Base-by-base conservation (phyloP, 2,888 invertebrate species). In the Colletes collaris region DNA sequence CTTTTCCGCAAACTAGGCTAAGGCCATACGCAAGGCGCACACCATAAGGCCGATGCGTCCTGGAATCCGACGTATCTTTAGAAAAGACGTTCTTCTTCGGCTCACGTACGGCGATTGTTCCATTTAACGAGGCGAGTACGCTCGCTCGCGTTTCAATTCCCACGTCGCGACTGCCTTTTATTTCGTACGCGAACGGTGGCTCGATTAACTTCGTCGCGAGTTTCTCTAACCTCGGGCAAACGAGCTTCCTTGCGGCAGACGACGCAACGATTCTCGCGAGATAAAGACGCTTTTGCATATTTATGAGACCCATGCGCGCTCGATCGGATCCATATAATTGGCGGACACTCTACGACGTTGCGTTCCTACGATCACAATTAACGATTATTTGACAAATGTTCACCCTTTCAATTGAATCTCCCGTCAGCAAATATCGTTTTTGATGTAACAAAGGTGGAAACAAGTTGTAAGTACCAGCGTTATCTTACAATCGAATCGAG, bases 1-100 rank as follows among this genome's bases (percentile, higher is more conserved):
- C 73, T 82, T 81, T 82, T 65, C 78, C 68, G 62, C 78, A 81
- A 27, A 82, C 81, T 82, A 81, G 81, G 82, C 82, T 81, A 82
- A 82, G 82, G 82, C 78, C 82, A 62, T 71, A 60, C 81, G 60
- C 27, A 27, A 27, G 27, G 27, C 27, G 27, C 27, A 27, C 27
- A 27, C 27, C 27, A 27, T 27, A 27, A 19, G 66, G 73, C 19
- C 63, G 70, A 67, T 68, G 72, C 79, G 81, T 81, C 69, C 79
- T 81, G 81, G 81, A 82, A 82, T 75, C 58, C 50, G 44, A 46
- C 55, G 77, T 76, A 68, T 82, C 77, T 81, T 73, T 63, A 69
- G 65, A 68, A 68, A 71, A 75, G 49, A 66, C 73, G 59, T 67
- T 68, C 74, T 71, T 74, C 77, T 60, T 60, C 73, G 19, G 11